A percentile compares a stretch with the other conserved stretches of the same genome.
These are phyloP conservation scores for Vandiemenella viatica DNA, from an alignment of 2,888 invertebrate genomes.

Conservation along the genomic window DNA sequence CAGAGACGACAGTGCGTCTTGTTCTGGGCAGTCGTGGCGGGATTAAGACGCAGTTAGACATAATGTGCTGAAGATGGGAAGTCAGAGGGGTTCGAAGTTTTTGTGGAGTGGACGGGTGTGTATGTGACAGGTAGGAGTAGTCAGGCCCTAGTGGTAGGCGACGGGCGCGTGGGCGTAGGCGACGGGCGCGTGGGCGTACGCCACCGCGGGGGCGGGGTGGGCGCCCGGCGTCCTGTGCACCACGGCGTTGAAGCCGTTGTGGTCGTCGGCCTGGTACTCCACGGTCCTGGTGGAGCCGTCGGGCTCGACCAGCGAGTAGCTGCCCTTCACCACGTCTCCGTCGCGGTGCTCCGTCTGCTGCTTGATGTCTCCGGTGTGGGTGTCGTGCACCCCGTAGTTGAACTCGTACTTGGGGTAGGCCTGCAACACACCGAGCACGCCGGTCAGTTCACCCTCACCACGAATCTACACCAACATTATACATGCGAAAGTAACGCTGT, in stretches of 20 bases:
- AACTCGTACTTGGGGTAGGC: constrained; percentile 5
- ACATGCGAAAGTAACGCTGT: too few relatives aligned
- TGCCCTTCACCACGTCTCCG: neutral
- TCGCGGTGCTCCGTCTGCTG: constrained; percentile 1
- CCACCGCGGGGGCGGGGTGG: neutral
- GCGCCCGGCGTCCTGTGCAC: neutral
- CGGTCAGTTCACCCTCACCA: too few relatives aligned
- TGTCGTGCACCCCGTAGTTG: constrained; percentile 3
- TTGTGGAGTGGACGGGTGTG: too few relatives aligned
- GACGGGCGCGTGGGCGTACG: neutral
- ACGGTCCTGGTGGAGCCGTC: neutral
- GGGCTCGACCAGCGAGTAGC: neutral
- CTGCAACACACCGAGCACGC: constrained; percentile 1
- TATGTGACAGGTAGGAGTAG: too few relatives aligned
- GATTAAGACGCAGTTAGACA: too few relatives aligned
- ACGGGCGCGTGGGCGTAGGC: neutral
- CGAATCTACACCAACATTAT: too few relatives aligned
- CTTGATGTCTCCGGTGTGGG: constrained; percentile 4
- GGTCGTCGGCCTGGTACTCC: neutral
- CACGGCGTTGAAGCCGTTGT: neutral
- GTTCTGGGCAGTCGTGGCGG: too few relatives aligned
- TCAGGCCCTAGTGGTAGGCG: too few relatives aligned
- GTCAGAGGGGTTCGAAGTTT: too few relatives aligned
- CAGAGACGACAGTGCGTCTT: too few relatives aligned
- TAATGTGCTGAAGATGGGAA: too few relatives aligned